A percentile compares a stretch with the other conserved stretches of the same genome.
phyloP scores from a whole-genome alignment of 2,113 vertebrate species.

The Elephantulus edwardii region DNA sequence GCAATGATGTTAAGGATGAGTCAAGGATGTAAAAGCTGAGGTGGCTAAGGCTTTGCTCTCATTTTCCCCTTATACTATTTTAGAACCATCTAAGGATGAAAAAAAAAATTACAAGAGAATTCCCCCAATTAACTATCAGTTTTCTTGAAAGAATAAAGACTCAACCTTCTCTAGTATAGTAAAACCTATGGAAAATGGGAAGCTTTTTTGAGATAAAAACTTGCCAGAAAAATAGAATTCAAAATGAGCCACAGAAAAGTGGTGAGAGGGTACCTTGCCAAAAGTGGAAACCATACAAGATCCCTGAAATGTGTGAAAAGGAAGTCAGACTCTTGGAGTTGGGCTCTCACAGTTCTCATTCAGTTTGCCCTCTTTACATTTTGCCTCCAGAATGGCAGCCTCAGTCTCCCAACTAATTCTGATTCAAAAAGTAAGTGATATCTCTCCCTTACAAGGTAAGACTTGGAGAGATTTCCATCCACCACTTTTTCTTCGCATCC shows the following conservation, averaged over 20 bases:
- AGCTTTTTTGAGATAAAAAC: neutral
- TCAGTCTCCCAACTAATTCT: conserved; percentile 18
- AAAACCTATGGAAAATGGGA: neutral
- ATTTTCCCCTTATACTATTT: conserved; percentile 40
- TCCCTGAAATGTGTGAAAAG: neutral
- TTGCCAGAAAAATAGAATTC: neutral
- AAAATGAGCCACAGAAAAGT: neutral
- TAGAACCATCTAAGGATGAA: neutral
- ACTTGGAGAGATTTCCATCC: conserved; percentile 29
- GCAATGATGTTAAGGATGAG: neutral
- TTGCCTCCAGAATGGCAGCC: neutral
- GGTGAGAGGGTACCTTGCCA: neutral
- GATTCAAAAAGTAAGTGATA: conserved; percentile 33
- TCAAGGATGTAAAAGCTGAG: neutral
- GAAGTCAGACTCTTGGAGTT: too few relatives aligned
- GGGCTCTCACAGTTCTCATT: neutral
- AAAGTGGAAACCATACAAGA: neutral
- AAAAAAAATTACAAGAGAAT: neutral
- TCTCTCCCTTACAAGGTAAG: conserved; percentile 18
- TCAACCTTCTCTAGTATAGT: neutral
- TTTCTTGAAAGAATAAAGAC: neutral
- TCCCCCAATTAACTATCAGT: neutral
- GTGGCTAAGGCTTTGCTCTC: neutral
- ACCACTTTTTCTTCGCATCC: neutral
- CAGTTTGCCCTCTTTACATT: conserved; percentile 20